These are phyloP conservation scores for Agonum fuliginosum DNA, from an alignment of 2,888 invertebrate genomes.

Conservation along the genomic window DNA sequence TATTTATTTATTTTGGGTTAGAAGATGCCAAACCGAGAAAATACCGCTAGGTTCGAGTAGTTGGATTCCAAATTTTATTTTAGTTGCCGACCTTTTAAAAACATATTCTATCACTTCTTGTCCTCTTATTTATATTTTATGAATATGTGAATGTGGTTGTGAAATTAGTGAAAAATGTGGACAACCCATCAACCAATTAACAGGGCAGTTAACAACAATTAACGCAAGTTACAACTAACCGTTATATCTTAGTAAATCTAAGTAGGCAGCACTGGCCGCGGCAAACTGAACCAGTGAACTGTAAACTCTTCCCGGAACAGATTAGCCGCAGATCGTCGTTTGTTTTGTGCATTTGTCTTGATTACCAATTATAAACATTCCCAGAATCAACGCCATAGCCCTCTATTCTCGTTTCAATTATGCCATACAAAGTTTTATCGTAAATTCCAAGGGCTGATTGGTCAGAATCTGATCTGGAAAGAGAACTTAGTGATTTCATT, in stretches of 20 bases:
- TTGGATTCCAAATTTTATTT: too few relatives aligned
- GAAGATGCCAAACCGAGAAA: too few relatives aligned
- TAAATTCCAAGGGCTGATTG: neutral
- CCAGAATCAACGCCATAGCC: constrained; percentile 18
- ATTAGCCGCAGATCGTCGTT: constrained; percentile 13
- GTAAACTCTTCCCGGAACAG: constrained; percentile 50
- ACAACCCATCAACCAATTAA: constrained; percentile 1
- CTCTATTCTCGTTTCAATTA: constrained; percentile 23
- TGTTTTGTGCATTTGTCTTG: constrained; percentile 48
- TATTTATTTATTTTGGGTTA: too few relatives aligned
- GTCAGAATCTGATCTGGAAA: neutral
- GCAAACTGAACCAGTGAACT: constrained; percentile 48
- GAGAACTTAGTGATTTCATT: neutral
- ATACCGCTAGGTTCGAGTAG: too few relatives aligned
- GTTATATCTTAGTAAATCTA: constrained; percentile 26
- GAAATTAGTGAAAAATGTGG: neutral
- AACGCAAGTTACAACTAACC: constrained; percentile 3
- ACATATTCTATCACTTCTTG: too few relatives aligned
- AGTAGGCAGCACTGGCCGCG: constrained; percentile 18
- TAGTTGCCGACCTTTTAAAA: too few relatives aligned
- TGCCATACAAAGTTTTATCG: constrained; percentile 6
- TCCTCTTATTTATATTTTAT: too few relatives aligned
- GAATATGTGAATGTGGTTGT: constrained; percentile 6
- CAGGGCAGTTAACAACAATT: constrained; percentile 15
- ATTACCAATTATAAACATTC: constrained; percentile 53